Conservation (phyloP, 2,797 vertebrate species). For the Limnodromus scolopaceus region DNA sequence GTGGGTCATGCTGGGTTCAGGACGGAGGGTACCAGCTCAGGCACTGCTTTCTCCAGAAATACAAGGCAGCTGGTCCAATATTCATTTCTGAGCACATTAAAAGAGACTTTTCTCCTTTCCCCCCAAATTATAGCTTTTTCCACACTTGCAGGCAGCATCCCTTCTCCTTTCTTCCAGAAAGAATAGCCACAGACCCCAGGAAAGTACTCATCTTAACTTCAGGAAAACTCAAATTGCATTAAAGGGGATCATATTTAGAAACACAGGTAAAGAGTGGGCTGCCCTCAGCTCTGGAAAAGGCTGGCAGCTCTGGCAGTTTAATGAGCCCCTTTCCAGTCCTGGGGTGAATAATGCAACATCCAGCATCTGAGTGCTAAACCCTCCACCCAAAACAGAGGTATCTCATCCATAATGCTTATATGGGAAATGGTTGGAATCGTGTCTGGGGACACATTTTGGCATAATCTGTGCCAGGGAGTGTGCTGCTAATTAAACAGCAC, state of each 20-base stretch:
- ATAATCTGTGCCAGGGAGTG: neutral
- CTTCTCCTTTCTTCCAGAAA: neutral
- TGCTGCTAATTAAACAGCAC: neutral
- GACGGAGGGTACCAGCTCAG: neutral
- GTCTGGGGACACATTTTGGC: neutral
- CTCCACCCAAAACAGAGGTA: neutral
- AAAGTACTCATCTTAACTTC: neutral
- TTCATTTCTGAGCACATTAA: neutral
- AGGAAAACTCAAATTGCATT: neutral
- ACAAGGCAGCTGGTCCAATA: neutral
- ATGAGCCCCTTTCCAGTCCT: neutral
- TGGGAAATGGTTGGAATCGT: neutral
- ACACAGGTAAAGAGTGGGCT: neutral
- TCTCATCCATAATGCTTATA: neutral
- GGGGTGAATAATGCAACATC: neutral
- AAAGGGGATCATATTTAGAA: neutral
- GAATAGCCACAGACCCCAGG: neutral
- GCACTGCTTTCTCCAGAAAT: neutral
- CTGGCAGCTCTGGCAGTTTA: neutral
- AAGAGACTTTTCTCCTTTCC: neutral
- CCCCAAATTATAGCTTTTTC: neutral
- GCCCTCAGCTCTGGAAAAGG: neutral
- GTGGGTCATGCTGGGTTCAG: neutral
- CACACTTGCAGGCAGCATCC: neutral
- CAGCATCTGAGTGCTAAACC: neutral